Base-by-base conservation (phyloP, 2,888 invertebrate species). In the Rhagophthalmus giganteus region DNA sequence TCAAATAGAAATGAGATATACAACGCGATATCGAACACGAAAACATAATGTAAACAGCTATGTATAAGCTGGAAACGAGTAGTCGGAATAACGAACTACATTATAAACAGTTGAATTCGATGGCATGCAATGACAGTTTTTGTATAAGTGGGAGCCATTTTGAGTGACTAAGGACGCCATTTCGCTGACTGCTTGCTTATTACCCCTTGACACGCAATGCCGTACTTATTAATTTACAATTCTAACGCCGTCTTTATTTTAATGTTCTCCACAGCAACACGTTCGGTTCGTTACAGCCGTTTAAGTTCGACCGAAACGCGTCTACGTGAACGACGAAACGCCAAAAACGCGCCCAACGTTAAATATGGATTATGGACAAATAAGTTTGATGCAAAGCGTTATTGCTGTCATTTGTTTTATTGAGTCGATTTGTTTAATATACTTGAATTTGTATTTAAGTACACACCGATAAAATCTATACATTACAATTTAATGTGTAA, bases 71-170 rank as follows among this genome's bases (percentile, higher is more conserved):
- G 54, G 47, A 57, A 57, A 55, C 54, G 50, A 47, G 54, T 57
- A 54, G 48, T 37, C 44, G 28, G 39, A 54, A 54, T 52, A 56
- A 57, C 38, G 28, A 53, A 52, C 51, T 10, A 37, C 45, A 54
- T 51, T 51, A 51, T 51, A 57, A 54, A 54, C 37, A 42, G 46
- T 49, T 49, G 57, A 55, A 55, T 58, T 53, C 49, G 46, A 53
- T 53, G 53, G 50, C 35, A 49, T 35, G 31, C 47, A 55, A 53
- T 53, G 44, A 55, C 44, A 40, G 53, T 56, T 54, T 53, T 58
- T 53, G 44, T 58, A 53, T 59, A 53, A 57, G 53, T 55, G 55
- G 45, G 25, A 53, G 60, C 60, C 60, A 60, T 60, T 54, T 60
- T 60, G 57, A 57, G 53, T 50, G 51, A 49, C 52, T 53, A 50